A percentile compares a stretch with the other conserved stretches of the same genome.
phyloP scores from a whole-genome alignment of 2,888 invertebrate genomes.

The Lissocephala sabroskyi region DNA sequence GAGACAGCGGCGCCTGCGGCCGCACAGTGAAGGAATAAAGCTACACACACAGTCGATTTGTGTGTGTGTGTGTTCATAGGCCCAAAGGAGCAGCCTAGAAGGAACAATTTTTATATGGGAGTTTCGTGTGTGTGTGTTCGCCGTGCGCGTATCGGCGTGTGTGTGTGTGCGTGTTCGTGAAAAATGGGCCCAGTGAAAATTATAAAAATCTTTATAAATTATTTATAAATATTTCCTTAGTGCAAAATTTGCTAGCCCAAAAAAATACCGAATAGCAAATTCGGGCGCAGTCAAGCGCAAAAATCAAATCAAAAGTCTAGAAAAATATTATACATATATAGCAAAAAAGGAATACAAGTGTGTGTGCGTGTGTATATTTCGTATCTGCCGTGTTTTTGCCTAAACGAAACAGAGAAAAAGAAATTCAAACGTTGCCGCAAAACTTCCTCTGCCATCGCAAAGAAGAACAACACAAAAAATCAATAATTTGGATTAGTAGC shows the following conservation, averaged over 20 bases:
- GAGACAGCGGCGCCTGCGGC: constrained; percentile 17
- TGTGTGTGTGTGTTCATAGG: neutral
- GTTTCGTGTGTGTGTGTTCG: constrained; percentile 11
- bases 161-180: constrained; percentile 26
- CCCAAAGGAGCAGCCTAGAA: constrained; percentile 11
- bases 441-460: neutral
- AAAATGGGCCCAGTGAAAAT: constrained; percentile 55
- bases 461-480: constrained; percentile 44
- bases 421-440: constrained; percentile 10
- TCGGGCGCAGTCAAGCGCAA: neutral
- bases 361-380: constrained; percentile 9
- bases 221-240: neutral
- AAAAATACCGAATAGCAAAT: neutral
- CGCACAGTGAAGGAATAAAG: constrained; percentile 38
- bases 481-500: constrained; percentile 69
- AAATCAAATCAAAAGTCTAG: neutral
- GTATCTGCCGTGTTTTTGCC: constrained; percentile 8
- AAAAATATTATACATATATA: constrained; percentile 18
- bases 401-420: constrained; percentile 16
- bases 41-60: constrained; percentile 15
- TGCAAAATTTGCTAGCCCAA: neutral
- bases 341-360: neutral
- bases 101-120: constrained; percentile 4
- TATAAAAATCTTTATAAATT: constrained; percentile 17
- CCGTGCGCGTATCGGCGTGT: constrained; percentile 20